phyloP scores from a whole-genome alignment of 2,797 vertebrate species.

The Coracias cyanogaster region DNA sequence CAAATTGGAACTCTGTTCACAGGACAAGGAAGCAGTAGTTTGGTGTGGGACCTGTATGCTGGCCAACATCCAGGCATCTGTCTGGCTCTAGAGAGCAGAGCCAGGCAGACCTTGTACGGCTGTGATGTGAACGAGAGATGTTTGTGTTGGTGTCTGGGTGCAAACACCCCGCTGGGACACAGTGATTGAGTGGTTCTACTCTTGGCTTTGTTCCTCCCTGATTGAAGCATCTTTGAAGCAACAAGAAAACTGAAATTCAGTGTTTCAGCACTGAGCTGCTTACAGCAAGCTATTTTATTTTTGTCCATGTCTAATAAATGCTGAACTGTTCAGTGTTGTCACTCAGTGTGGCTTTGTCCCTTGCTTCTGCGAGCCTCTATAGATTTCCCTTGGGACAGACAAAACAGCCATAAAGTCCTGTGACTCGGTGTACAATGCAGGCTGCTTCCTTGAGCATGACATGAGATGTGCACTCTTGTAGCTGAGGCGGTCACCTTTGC shows the following conservation, averaged over 20 bases:
- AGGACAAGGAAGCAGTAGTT: neutral
- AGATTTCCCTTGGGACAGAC: neutral
- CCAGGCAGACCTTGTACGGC: neutral
- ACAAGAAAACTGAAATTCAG: constrained; percentile 27
- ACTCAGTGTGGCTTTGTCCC: neutral
- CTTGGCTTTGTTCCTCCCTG: neutral
- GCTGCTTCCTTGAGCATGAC: neutral
- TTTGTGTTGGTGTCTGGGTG: constrained; percentile 6
- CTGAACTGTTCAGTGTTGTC: neutral
- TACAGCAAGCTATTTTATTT: constrained; percentile 33
- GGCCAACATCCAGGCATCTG: neutral
- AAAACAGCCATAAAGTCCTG: neutral
- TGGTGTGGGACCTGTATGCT: neutral
- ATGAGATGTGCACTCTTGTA: neutral
- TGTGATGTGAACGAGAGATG: neutral
- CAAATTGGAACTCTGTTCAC: neutral
- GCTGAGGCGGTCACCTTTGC: neutral
- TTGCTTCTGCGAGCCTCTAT: neutral
- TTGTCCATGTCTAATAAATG: neutral
- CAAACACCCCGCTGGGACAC: neutral
- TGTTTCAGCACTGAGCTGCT: neutral
- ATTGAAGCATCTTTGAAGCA: neutral
- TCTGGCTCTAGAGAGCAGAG: neutral
- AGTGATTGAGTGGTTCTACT: neutral
- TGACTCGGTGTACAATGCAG: neutral